These are phyloP conservation scores for Pterostichus madidus DNA, from an alignment of 2,888 invertebrate genomes.

Conservation along the genomic window DNA sequence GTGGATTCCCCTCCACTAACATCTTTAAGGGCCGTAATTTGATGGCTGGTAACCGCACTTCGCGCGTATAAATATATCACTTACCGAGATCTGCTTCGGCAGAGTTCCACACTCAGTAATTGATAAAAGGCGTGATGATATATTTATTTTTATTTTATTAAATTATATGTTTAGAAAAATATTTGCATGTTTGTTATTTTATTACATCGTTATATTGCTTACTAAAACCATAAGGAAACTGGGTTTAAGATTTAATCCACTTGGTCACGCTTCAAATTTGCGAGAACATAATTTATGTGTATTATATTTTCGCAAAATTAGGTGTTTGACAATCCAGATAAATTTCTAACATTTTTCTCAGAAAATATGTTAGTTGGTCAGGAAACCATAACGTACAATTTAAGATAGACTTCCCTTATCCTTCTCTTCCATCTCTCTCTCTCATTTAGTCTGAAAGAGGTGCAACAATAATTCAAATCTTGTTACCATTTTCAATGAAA, in stretches of 20 bases:
- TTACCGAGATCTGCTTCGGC: too few relatives aligned
- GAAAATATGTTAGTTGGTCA: neutral
- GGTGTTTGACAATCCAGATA: neutral
- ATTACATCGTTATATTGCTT: too few relatives aligned
- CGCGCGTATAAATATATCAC: too few relatives aligned
- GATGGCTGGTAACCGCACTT: too few relatives aligned
- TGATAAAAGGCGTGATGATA: too few relatives aligned
- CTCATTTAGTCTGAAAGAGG: conserved; percentile 24
- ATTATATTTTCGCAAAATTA: neutral
- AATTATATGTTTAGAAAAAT: neutral
- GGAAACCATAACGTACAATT: conserved; percentile 3
- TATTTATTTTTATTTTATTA: too few relatives aligned
- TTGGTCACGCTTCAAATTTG: neutral
- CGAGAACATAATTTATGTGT: neutral
- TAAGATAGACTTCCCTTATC: neutral
- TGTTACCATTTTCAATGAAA: conserved; percentile 58
- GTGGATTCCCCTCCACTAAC: too few relatives aligned
- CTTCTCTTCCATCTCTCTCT: neutral
- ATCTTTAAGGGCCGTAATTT: too few relatives aligned
- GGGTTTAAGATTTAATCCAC: too few relatives aligned
- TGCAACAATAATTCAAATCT: conserved; percentile 63
- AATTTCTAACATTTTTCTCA: neutral
- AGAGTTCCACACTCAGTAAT: too few relatives aligned
- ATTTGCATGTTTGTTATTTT: neutral
- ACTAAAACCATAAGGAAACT: too few relatives aligned